phyloP scores from a whole-genome alignment of 2,113 vertebrate species.

The Genyomyrus donnyi region DNA sequence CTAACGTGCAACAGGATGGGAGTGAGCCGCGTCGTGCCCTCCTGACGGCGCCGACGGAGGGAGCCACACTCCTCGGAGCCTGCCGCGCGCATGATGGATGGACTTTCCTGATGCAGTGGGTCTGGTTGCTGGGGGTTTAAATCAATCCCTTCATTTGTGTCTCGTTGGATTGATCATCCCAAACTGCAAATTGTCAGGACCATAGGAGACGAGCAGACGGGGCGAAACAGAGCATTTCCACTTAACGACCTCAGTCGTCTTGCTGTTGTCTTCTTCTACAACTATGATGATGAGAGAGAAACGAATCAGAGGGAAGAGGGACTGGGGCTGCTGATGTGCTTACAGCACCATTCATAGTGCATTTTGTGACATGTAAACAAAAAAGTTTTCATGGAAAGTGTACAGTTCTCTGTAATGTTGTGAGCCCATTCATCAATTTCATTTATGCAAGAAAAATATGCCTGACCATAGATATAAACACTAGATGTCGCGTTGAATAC shows the following conservation, averaged over 20 bases:
- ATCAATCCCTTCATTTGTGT: slow-evolving; percentile 56
- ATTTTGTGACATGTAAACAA: background rate
- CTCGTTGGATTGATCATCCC: slow-evolving; percentile 50
- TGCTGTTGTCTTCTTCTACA: background rate
- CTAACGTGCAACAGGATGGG: background rate
- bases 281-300: background rate
- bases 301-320: background rate
- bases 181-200: slow-evolving; percentile 44
- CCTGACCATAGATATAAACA: too few relatives aligned
- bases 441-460: background rate
- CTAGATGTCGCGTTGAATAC: too few relatives aligned
- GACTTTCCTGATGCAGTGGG: slow-evolving; percentile 39
- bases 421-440: background rate
- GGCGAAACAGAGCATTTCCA: slow-evolving; percentile 34
- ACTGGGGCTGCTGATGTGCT: background rate
- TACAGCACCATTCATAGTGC: background rate
- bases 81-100: slow-evolving; percentile 54
- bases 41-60: background rate
- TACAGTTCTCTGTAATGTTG: background rate
- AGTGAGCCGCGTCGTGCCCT: background rate
- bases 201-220: slow-evolving; percentile 14
- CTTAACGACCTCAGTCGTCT: slow-evolving; percentile 28
- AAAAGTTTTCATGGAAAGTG: background rate
- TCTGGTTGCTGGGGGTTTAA: slow-evolving; percentile 45
- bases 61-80: slow-evolving; percentile 19